These are phyloP conservation scores for Hybognathus amarus DNA, from an alignment of 2,797 vertebrate species.

Conservation along the genomic window DNA sequence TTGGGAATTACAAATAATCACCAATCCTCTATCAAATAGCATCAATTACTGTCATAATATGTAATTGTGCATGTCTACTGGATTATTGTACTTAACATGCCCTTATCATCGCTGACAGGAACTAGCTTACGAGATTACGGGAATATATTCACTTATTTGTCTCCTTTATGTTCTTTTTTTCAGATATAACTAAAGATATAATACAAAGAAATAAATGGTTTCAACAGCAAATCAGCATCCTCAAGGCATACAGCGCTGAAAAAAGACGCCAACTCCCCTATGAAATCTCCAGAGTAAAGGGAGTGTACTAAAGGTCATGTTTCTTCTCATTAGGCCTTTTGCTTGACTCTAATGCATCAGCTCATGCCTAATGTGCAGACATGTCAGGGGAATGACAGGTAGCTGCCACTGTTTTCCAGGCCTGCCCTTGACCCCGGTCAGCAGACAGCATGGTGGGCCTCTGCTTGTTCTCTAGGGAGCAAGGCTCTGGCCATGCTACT, in stretches of 20 bases:
- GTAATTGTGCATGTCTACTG: too few species aligned
- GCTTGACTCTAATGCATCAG: constrained; percentile 36
- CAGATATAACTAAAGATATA: constrained; percentile 3
- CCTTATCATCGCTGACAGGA: neutral
- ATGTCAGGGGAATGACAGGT: constrained; percentile 54
- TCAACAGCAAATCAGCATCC: constrained; percentile 25
- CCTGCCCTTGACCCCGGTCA: constrained; percentile 57
- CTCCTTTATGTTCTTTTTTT: constrained; percentile 1
- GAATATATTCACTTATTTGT: constrained; percentile 33
- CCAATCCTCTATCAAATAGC: too few species aligned
- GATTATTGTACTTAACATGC: neutral
- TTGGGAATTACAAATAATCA: too few species aligned
- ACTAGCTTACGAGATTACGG: constrained; percentile 30
- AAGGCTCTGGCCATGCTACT: constrained; percentile 26
- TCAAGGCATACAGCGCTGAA: constrained; percentile 23
- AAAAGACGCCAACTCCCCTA: neutral
- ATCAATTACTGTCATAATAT: too few species aligned
- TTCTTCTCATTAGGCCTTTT: constrained; percentile 50
- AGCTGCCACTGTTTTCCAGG: constrained; percentile 57
- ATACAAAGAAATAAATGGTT: constrained; percentile 38
- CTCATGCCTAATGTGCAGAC: constrained; percentile 53
- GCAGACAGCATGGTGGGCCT: constrained; percentile 59
- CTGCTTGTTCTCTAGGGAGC: constrained; percentile 9
- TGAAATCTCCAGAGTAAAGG: constrained; percentile 30
- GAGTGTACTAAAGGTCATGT: constrained; percentile 48